Evolutionary conservation across 2,888 invertebrate species (phyloP), one percentile per base, ranked within the genome.

Genomic region (Sialis fuliginosa): DNA sequence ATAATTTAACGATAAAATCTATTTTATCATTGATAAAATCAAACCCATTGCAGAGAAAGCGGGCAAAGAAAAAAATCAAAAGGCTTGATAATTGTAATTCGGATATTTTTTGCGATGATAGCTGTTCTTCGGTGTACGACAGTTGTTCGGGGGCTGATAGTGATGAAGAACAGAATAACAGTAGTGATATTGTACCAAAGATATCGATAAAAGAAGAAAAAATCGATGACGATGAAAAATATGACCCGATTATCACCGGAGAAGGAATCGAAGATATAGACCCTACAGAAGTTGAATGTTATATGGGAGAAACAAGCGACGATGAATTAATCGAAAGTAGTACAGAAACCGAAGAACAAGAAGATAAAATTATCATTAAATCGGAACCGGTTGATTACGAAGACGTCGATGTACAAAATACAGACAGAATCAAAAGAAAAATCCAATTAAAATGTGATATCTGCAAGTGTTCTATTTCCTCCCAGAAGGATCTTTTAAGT

Each of bases 251-350:
- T 2, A 12, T 30, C 10, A 6, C 10, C 8, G 33, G 10, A n/a
- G 45, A 39, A 31, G 39, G 10, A n/a, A 30, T 39, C 8, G 39
- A 31, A 39, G 45, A 45, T 39, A 45, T 45, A 10, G 39, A 45
- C 12, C 45, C 45, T 10, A 13, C 22, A 12, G 33, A 45, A 34
- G 33, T 45, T 30, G 39, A 45, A 39, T 45, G 45, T 32, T 39
- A 31, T 30, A 10, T 42, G 10, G 42, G 31, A 10, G 42, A 42
- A 31, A 42, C 42, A 31, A 42, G 42, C 31, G 32, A 42, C 8
- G 42, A 42, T 42, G 42, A 42, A 6, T 37, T 22, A 7, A 43
- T 9, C n/a, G 12, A 43, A 33, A 34, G 45, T 37, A 8, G 31
- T 10, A 45, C 5, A 8, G 45, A 45, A 13, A 31, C 10, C 13